Percentiles rank a stretch among this genome's conserved stretches.
Conservation (phyloP, 2,797 vertebrate genomes). For the Benthosema pterotum region DNA sequence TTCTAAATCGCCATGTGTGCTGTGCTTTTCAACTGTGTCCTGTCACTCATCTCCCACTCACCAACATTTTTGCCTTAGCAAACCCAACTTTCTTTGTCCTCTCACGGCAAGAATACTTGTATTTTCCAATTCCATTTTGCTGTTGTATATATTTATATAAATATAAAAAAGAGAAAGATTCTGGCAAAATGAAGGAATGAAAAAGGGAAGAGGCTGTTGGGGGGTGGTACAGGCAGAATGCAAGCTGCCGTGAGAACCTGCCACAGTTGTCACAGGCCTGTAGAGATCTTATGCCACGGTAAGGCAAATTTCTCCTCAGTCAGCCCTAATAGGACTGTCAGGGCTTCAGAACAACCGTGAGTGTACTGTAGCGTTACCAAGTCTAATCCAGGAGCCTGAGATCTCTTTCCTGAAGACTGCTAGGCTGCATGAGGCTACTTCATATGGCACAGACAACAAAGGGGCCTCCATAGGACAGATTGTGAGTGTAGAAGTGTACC, state of each 20-base stretch:
- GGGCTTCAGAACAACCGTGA: constrained; percentile 54
- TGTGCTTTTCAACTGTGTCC: constrained; percentile 46
- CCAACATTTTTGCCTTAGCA: constrained; percentile 14
- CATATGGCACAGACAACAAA: constrained; percentile 61
- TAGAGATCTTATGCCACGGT: constrained; percentile 71
- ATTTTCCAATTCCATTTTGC: constrained; percentile 47
- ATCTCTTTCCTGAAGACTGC: constrained; percentile 37
- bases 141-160: constrained; percentile 32
- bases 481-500: too few relatives aligned
- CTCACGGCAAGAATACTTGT: constrained; percentile 22
- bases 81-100: constrained; percentile 5
- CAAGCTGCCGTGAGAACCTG: constrained; percentile 65
- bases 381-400: constrained; percentile 40
- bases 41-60: constrained; percentile 44
- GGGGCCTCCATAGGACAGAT: constrained; percentile 49
- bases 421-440: constrained; percentile 34
- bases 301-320: constrained; percentile 70
- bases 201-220: constrained; percentile 16
- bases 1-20: constrained; percentile 66
- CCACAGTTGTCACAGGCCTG: constrained; percentile 66
- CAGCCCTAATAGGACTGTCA: constrained; percentile 70
- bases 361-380: constrained; percentile 21
- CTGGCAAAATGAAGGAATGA: constrained; percentile 37
- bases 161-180: constrained; percentile 12
- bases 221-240: constrained; percentile 38